Evolutionary conservation across 1,140 invertebrate genomes (phyloP).

Genomic region (Anadara kagoshimensis): DNA sequence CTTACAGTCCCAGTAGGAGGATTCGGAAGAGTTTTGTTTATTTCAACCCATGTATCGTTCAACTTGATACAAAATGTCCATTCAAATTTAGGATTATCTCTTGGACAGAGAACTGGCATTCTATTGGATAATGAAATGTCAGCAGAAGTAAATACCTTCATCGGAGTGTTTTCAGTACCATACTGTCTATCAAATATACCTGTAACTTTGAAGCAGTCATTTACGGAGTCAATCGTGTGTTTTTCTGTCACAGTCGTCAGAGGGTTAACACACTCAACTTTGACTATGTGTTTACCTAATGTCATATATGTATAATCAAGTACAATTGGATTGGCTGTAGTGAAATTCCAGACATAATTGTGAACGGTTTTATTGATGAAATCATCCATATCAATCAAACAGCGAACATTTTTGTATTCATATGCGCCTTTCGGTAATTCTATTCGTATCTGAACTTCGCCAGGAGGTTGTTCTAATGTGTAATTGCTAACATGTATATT

Average conservation of each 20-base stretch:
- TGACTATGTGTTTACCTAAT: conserved; percentile 25
- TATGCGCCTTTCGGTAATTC: background rate
- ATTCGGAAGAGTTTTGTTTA: too few species aligned
- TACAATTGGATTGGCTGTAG: conserved; percentile 8
- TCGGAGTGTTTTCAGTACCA: conserved; percentile 14
- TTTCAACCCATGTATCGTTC: background rate
- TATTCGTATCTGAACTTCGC: background rate
- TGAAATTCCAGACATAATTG: conserved; percentile 16
- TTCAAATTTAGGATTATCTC: conserved; percentile 8
- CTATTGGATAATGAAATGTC: conserved; percentile 26
- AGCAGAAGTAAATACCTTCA: conserved; percentile 34
- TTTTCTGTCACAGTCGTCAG: background rate
- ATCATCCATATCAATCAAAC: conserved; percentile 15
- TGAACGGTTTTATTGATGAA: conserved; percentile 4
- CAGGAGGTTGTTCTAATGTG: background rate
- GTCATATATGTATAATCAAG: conserved; percentile 25
- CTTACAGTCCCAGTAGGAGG: conserved; percentile 10
- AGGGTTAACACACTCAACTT: conserved; percentile 35
- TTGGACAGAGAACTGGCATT: conserved; percentile 29
- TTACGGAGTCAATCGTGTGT: conserved; percentile 5
- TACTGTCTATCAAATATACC: conserved; percentile 38
- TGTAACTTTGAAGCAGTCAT: conserved; percentile 27
- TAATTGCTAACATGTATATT: background rate
- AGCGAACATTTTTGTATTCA: background rate
- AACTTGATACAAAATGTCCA: conserved; percentile 9